Evolutionary conservation across 2,888 invertebrate genomes (phyloP), one percentile per base, ranked within the genome.

Genomic region (Pyrrhosoma nymphula): DNA sequence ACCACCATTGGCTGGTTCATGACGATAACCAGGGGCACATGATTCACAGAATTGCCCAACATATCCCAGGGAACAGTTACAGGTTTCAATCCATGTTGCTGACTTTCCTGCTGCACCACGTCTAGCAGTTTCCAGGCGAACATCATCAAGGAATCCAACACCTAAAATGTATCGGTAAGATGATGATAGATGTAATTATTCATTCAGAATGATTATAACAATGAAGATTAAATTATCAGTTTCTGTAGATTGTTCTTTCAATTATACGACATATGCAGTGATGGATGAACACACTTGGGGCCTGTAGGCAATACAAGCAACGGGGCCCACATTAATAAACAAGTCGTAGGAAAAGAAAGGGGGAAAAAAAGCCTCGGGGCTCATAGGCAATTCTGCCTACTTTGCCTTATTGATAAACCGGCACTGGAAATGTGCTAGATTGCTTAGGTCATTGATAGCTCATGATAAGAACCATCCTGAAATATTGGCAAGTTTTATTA

Each of bases 11-110:
- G 99, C 98, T 0, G 99, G 99, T 96, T 99, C 99, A 96, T 99
- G 99, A 93, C 99, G 98, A 97, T 98, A 99, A 0, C 99, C 99
- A 0, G 99, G 99, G 0, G 98, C 99, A 96, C 99, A 99, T 0
- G 99, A 99, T 97, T 99, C 99, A 96, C 99, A 99, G 97, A 99
- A 99, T 97, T 99, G 99, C 0, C 99, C 99, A 0, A 99, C 98
- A 96, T 99, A 99, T 0, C 98, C 98, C 88, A 97, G 98, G 0
- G 99, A 99, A 96, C 99, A 99, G 1, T 98, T 98, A 96, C 99
- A 99, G 96, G 98, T 98, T 97, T 99, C 99, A 55, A 99, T 98
- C 99, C 99, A 99, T 90, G 98, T 98, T 0, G 99, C 99, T 0
- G 98, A 97, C 12, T 98, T 98, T 0, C 98, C 98, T 60, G 98